Evolutionary conservation across 1,140 invertebrate species (phyloP), one percentile per base, ranked within the genome.

Genomic region (Nomia melanderi): DNA sequence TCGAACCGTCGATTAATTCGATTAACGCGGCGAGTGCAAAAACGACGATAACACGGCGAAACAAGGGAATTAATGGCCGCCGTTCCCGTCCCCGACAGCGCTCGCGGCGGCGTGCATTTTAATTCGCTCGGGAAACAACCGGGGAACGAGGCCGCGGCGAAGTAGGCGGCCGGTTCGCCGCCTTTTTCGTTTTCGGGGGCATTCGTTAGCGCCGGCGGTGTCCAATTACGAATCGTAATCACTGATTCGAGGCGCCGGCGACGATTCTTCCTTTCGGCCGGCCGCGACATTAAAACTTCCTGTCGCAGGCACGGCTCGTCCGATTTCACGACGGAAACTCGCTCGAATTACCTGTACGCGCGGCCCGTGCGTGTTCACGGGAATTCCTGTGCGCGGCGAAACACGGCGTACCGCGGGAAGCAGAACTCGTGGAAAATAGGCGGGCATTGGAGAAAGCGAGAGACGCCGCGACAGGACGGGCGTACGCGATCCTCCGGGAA

Each of bases 161-260:
- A 62, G 14, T 60, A 41, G 41, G 41, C 41, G 25, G n/a, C 27
- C n/a, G 64, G 27, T 25, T 47, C n/a, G n/a, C n/a, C n/a, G n/a
- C n/a, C n/a, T n/a, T n/a, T n/a, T n/a, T n/a, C n/a, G n/a, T n/a
- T n/a, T n/a, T n/a, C n/a, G n/a, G n/a, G n/a, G n/a, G n/a, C n/a
- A n/a, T n/a, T n/a, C n/a, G n/a, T n/a, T n/a, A n/a, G n/a, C n/a
- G n/a, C n/a, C n/a, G n/a, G n/a, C 50, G 20, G 50, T 20, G 41
- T 14, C 57, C 79, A 82, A 83, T 83, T 83, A 82, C 63, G 54
- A 64, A 73, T 77, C 25, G 63, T 78, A 82, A 81, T 83, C 73
- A 78, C 41, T 66, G 75, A 77, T 82, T 82, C 66, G 33, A 53
- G 47, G 57, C 47, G 67, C 25, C 33, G 23, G 17, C 25, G 17